Conservation (phyloP, 2,797 vertebrate species). For the Brotogeris chrysoptera region DNA sequence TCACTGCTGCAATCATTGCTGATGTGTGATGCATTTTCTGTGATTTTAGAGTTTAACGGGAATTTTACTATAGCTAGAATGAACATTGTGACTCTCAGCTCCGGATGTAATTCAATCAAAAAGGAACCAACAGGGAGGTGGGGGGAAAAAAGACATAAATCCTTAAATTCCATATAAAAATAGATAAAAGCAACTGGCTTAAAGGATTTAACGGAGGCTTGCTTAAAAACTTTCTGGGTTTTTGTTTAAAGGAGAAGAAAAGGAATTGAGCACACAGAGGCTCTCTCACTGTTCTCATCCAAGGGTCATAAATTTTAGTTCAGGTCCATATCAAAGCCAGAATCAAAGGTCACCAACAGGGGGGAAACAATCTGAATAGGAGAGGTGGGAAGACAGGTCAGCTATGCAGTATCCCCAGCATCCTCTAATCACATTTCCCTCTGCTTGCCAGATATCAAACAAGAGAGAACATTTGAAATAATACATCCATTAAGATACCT, state of each 20-base stretch:
- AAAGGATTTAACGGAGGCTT: constrained; percentile 70
- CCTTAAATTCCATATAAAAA: constrained; percentile 77
- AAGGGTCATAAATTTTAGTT: constrained; percentile 30
- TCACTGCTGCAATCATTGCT: background rate
- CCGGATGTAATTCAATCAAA: constrained; percentile 69
- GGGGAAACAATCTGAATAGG: background rate
- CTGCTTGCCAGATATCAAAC: background rate
- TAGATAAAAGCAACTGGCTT: constrained; percentile 75
- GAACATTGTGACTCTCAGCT: constrained; percentile 14
- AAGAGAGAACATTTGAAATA: constrained; percentile 29
- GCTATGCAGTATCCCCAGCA: background rate
- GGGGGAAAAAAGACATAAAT: constrained; percentile 41
- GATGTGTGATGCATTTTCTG: background rate
- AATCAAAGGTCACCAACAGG: background rate
- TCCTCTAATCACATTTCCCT: background rate
- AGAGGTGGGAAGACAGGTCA: background rate
- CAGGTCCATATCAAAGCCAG: background rate
- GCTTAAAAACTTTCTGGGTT: constrained; percentile 26
- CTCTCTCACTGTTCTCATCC: constrained; percentile 23
- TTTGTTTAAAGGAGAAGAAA: constrained; percentile 37
- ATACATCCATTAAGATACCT: constrained; percentile 19
- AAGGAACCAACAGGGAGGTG: constrained; percentile 38
- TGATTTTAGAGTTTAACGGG: background rate
- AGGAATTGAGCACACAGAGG: constrained; percentile 27
- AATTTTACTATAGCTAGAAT: background rate